These are phyloP conservation scores for Manis javanica DNA, from an alignment of 2,797 vertebrate genomes.

Conservation along the genomic window DNA sequence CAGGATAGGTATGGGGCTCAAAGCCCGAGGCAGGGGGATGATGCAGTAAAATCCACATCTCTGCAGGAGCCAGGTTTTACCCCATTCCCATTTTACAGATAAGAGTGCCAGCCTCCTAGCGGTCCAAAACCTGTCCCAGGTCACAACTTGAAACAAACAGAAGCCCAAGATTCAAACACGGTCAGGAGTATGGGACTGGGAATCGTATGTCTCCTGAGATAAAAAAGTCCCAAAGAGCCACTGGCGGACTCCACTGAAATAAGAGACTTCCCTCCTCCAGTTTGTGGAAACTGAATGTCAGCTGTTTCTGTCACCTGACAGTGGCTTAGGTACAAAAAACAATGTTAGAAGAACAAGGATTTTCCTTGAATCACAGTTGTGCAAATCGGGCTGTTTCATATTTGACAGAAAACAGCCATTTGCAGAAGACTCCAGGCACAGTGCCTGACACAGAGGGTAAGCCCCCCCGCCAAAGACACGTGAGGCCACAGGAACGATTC, in stretches of 20 bases:
- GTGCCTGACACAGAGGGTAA: not conserved
- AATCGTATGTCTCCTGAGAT: not conserved
- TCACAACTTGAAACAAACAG: not conserved
- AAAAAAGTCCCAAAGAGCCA: not conserved
- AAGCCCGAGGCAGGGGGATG: not conserved
- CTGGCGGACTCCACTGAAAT: rapidly evolving
- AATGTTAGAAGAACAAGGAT: not conserved
- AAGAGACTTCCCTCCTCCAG: not conserved
- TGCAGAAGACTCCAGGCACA: not conserved
- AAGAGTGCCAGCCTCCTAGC: not conserved
- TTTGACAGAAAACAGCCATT: not conserved
- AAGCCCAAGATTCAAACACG: not conserved
- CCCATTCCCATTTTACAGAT: not conserved
- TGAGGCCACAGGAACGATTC: not conserved
- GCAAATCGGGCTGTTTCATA: not conserved
- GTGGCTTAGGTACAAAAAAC: not conserved
- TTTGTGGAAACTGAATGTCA: not conserved
- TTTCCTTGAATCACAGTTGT: not conserved
- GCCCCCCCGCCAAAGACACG: too few relatives aligned
- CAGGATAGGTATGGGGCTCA: rapidly evolving
- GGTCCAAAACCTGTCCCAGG: not conserved
- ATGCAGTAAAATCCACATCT: not conserved
- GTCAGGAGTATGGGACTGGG: too few relatives aligned
- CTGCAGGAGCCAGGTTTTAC: rapidly evolving
- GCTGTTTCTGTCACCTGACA: not conserved